Evolutionary conservation across 2,113 vertebrate genomes (phyloP).

Genomic region (Labeo rohita): DNA sequence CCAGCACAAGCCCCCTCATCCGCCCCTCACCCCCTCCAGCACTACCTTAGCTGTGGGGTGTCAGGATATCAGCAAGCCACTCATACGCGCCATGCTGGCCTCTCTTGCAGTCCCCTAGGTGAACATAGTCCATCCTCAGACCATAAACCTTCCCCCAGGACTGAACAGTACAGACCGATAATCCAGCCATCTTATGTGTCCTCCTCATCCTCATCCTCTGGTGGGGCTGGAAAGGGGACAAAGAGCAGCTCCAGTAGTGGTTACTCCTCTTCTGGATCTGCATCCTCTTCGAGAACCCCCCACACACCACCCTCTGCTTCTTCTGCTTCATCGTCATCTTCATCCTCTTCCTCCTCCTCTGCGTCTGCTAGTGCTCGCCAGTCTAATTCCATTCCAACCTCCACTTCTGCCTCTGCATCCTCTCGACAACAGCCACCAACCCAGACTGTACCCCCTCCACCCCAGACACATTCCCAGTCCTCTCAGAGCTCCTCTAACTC

Average conservation of each 20-base stretch:
- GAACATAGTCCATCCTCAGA: constrained; percentile 86
- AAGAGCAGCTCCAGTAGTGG: constrained; percentile 82
- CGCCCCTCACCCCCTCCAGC: constrained; percentile 87
- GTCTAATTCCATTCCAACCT: constrained; percentile 68
- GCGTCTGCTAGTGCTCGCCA: constrained; percentile 69
- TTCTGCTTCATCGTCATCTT: constrained; percentile 78
- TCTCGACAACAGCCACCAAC: constrained; percentile 64
- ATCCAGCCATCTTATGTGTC: constrained; percentile 86
- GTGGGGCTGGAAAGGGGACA: constrained; percentile 74
- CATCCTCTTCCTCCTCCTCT: constrained; percentile 78
- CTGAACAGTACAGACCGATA: constrained; percentile 88
- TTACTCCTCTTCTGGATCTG: constrained; percentile 80
- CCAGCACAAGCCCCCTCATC: constrained; percentile 82
- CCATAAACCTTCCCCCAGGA: constrained; percentile 73
- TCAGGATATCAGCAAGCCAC: constrained; percentile 86
- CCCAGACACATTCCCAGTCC: constrained; percentile 56
- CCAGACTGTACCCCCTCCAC: constrained; percentile 63
- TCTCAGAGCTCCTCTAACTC: constrained; percentile 71
- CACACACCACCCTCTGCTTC: constrained; percentile 81
- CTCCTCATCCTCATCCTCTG: constrained; percentile 72
- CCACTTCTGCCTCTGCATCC: constrained; percentile 79
- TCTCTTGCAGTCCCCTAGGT: constrained; percentile 89
- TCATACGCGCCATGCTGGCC: constrained; percentile 78
- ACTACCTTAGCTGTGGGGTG: constrained; percentile 91
- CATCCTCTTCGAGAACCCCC: constrained; percentile 78